Conservation (phyloP, 2,113 vertebrate genomes). For the Corythaeola cristata region DNA sequence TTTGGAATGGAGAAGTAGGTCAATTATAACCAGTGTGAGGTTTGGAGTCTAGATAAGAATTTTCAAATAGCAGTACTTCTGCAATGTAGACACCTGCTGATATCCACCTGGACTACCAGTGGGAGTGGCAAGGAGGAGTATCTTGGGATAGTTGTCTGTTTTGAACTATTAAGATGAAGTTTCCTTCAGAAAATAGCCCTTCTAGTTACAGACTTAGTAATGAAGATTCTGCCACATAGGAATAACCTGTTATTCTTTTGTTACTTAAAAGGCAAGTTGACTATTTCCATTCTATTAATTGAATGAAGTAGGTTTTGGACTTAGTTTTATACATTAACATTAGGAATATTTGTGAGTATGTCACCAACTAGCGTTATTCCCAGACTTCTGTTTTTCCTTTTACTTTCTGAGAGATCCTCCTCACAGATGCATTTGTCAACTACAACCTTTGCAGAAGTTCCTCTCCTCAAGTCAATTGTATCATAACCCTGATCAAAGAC, state of each 20-base stretch:
- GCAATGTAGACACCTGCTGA: not conserved
- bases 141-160: not conserved
- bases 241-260: not conserved
- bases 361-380: not conserved
- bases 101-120: not conserved
- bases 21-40: not conserved
- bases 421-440: not conserved
- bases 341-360: not conserved
- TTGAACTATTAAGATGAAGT: not conserved
- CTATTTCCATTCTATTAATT: not conserved
- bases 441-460: not conserved
- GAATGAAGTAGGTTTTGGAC: not conserved
- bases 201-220: not conserved
- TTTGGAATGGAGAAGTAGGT: not conserved
- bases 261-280: not conserved
- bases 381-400: not conserved
- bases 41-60: not conserved
- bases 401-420: not conserved
- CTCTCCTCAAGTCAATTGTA: not conserved
- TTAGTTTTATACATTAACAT: not conserved
- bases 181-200: not conserved
- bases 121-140: not conserved
- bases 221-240: not conserved
- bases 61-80: not conserved
- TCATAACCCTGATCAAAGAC: not conserved